Percentiles rank a stretch among this genome's conserved stretches.
Evolutionary conservation across 2,888 invertebrate genomes (phyloP).

Genomic region (Lasioglossum leucozonium): DNA sequence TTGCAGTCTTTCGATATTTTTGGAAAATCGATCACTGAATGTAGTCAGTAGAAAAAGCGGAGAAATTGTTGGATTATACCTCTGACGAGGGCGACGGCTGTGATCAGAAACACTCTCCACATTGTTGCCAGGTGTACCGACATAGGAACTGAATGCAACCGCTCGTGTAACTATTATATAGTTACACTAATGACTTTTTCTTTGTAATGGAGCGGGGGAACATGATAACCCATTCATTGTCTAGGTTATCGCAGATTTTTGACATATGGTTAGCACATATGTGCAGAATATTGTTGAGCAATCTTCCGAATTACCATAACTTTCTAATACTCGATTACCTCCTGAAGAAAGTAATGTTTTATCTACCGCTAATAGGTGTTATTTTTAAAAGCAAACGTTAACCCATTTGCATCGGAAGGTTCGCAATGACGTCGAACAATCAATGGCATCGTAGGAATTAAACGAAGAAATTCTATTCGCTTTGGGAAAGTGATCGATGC

Average conservation of each 20-base stretch:
- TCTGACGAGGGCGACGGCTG: background rate
- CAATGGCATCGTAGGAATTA: too few species aligned
- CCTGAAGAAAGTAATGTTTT: too few species aligned
- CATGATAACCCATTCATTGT: background rate
- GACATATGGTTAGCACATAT: background rate
- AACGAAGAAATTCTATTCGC: too few species aligned
- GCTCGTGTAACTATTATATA: background rate
- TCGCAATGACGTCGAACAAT: too few species aligned
- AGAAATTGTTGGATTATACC: conserved; percentile 1
- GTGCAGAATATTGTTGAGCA: too few species aligned
- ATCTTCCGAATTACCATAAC: background rate
- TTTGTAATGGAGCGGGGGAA: too few species aligned
- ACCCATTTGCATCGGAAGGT: background rate
- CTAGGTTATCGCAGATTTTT: background rate
- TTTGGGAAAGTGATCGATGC: too few species aligned
- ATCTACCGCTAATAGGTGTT: too few species aligned
- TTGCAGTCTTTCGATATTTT: background rate
- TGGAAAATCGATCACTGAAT: background rate
- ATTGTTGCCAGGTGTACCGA: background rate
- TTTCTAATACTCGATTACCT: too few species aligned
- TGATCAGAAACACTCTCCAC: background rate
- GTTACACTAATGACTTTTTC: background rate
- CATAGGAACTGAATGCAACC: background rate
- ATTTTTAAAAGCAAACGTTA: background rate
- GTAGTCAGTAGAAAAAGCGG: background rate